Conservation (phyloP, 2,797 vertebrate species). For the Kryptolebias ocellatus region DNA sequence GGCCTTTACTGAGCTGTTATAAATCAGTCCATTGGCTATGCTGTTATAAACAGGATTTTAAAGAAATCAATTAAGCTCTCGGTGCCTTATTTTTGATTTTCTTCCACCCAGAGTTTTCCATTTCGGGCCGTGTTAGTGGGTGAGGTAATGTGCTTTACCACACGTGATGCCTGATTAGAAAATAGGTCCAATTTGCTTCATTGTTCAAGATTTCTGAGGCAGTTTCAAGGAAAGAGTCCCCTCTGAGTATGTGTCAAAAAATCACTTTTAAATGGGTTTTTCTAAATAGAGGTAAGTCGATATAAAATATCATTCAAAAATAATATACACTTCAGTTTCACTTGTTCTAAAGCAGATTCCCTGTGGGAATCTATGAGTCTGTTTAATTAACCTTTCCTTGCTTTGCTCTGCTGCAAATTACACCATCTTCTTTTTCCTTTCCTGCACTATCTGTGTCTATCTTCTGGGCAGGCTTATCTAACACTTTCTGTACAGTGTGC, state of each 20-base stretch:
- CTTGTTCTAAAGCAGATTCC: conserved; percentile 2
- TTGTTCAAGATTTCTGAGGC: conserved; percentile 19
- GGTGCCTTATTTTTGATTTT: conserved; percentile 66
- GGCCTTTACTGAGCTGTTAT: conserved; percentile 59
- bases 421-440: conserved; percentile 14
- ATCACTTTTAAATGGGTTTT: not conserved
- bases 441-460: conserved; percentile 35
- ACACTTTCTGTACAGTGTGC: conserved; percentile 40
- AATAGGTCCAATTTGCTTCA: conserved; percentile 19
- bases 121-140: conserved; percentile 62
- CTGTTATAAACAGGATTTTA: conserved; percentile 65
- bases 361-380: conserved; percentile 20
- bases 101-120: conserved; percentile 63
- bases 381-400: conserved; percentile 39
- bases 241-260: not conserved
- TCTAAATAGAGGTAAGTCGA: not conserved
- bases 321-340: not conserved
- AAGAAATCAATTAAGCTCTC: conserved; percentile 66
- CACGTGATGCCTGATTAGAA: conserved; percentile 35
- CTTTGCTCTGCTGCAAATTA: conserved; percentile 18
- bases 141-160: conserved; percentile 59
- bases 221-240: not conserved
- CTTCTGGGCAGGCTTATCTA: conserved; percentile 49
- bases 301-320: not conserved
- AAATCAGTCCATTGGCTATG: conserved; percentile 67